Evolutionary conservation across 2,888 invertebrate genomes (phyloP), one percentile per base, ranked within the genome.

Genomic region (Brachycybe producta): DNA sequence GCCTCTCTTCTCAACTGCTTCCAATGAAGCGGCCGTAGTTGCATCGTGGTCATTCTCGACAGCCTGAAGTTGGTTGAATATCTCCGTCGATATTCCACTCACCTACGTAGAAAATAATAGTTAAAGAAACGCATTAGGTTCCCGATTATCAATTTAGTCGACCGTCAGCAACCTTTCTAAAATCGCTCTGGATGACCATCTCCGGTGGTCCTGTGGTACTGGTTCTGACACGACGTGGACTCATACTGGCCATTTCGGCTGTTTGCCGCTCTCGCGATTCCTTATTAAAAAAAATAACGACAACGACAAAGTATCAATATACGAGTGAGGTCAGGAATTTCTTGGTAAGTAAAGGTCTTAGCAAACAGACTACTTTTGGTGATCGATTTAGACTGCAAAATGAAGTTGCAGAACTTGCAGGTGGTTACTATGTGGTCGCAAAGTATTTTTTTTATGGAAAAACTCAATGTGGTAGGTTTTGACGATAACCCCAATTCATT

Each of bases 31-130:
- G 57, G 90, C 88, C 59, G 88, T 88, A 62, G 86, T 84, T 59
- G 86, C 83, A 70, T 90, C 88, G 72, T 88, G 87, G 71, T 91
- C 90, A 72, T 91, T 90, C 72, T 91, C 91, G 61, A 91, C 85
- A 65, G 87, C 84, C 75, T 92, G 90, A 78, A 92, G 86, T 78
- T 91, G 90, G 64, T 88, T 83, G 77, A 91, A 92, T 71, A 91
- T 90, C 75, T 91, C 91, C 67, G 85, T 86, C 70, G 88, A 88
- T 65, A 91, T 91, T 65, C 91, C 91, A 70, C 90, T 90, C 67
- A 91, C 90, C 85, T 85, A 73, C 46, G 70, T 42, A 17, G 17
- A 32, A 3, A 40, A 23, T 17, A 42, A 32, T 42, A 24, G 3
- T 36, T 8, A 3, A n/a, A 8, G 24, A 42, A 38, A 46, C 17